Percentiles rank a stretch among this genome's conserved stretches.
Conservation (phyloP, 2,888 invertebrate species). For the Hirtodrosophila duncani region DNA sequence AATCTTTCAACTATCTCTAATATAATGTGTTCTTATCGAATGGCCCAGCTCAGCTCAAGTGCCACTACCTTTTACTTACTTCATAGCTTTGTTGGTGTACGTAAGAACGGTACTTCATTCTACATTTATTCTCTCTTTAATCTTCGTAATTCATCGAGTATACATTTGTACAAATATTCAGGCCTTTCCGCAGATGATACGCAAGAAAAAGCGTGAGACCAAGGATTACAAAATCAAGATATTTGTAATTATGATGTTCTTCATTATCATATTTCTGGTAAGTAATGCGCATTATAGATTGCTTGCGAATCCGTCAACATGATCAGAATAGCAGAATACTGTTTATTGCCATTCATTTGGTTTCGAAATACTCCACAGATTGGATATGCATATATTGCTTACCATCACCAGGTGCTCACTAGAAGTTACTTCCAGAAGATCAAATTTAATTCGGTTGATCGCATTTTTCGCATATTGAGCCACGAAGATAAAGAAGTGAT, state of each 20-base stretch:
- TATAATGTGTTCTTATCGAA: no score
- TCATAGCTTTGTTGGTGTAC: no score
- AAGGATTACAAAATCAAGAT: constrained; percentile 89
- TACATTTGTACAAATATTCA: no score
- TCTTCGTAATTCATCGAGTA: no score
- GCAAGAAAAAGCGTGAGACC: constrained; percentile 83
- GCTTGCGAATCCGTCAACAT: neutral
- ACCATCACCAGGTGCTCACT: constrained; percentile 89
- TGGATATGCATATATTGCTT: constrained; percentile 89
- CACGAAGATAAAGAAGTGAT: constrained; percentile 85
- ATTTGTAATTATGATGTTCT: constrained; percentile 89
- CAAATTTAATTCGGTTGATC: constrained; percentile 88
- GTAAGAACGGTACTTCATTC: neutral
- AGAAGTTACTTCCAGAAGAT: constrained; percentile 90
- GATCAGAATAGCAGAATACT: neutral
- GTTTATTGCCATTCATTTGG: no score
- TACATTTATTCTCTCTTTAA: neutral
- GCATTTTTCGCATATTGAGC: constrained; percentile 86
- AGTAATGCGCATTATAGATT: constrained; percentile 27
- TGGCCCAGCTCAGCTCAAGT: no score
- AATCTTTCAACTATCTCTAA: no score
- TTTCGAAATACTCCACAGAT: no score
- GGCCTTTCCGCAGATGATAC: constrained; percentile 86
- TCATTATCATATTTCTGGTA: constrained; percentile 87
- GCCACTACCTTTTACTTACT: no score